A percentile compares a stretch with the other conserved stretches of the same genome.
These are phyloP conservation scores for Caenorhabditis sp. DNA, from an alignment of 2,888 invertebrate genomes.

Conservation along the genomic window DNA sequence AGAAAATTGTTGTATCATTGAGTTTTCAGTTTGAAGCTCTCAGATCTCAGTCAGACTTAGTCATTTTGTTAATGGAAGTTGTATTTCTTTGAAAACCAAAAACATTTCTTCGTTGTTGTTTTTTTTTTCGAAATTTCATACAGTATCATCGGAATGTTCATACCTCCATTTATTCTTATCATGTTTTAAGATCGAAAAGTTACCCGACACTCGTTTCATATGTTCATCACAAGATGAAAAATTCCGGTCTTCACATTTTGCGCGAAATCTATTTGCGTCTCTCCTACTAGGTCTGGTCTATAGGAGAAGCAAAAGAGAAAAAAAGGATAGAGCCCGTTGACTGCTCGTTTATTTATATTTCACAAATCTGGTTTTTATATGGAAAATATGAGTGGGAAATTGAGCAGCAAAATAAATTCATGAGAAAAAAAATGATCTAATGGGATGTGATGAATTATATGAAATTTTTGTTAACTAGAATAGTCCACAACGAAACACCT, in stretches of 20 bases:
- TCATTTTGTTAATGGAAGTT: too few relatives aligned
- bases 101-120: too few relatives aligned
- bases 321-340: not conserved
- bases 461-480: too few relatives aligned
- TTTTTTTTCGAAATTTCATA: too few relatives aligned
- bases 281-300: not conserved
- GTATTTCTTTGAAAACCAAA: too few relatives aligned
- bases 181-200: not conserved
- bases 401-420: not conserved
- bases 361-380: not conserved
- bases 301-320: not conserved
- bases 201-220: not conserved
- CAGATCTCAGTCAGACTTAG: too few relatives aligned
- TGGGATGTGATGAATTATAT: too few relatives aligned
- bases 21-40: too few relatives aligned
- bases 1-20: too few relatives aligned
- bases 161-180: too few relatives aligned
- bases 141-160: too few relatives aligned
- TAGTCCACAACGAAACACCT: too few relatives aligned
- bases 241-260: constrained; percentile 5
- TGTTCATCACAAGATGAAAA: not conserved
- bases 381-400: not conserved
- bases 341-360: constrained; percentile 1
- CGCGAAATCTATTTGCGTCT: not conserved
- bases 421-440: not conserved